phyloP scores from a whole-genome alignment of 2,113 vertebrate species.

The Orthochromis indermauri region DNA sequence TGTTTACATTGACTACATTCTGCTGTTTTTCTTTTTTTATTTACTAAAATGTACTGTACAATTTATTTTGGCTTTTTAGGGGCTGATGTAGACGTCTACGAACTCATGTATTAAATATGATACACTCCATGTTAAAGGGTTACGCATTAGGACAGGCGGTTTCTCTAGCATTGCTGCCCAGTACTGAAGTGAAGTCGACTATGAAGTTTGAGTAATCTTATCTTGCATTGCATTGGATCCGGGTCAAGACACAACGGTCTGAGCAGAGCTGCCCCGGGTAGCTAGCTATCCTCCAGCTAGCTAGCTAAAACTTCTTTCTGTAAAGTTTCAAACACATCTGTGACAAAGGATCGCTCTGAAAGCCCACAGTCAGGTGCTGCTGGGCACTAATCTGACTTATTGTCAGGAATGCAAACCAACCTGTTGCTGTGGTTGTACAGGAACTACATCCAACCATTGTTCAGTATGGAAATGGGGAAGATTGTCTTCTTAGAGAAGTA shows the following conservation, averaged over 20 bases:
- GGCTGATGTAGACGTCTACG: neutral
- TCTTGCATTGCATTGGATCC: neutral
- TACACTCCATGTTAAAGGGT: neutral
- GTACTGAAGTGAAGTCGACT: neutral
- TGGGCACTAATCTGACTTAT: neutral
- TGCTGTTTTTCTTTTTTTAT: neutral
- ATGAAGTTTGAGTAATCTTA: neutral
- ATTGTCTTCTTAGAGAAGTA: neutral
- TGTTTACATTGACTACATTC: neutral
- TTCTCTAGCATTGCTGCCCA: neutral
- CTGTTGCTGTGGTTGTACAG: neutral
- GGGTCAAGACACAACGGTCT: fast-evolving
- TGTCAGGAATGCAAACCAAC: neutral
- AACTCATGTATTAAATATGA: neutral
- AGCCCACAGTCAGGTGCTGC: neutral
- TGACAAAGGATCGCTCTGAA: neutral
- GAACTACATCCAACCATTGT: neutral
- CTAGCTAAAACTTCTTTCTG: neutral
- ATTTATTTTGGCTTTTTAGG: neutral
- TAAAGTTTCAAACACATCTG: neutral
- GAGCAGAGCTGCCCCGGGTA: neutral
- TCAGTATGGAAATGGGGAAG: neutral
- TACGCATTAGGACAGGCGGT: fast-evolving
- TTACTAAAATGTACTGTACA: neutral
- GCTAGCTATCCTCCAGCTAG: neutral